Evolutionary conservation across 2,797 vertebrate genomes (phyloP).

Genomic region (Macrochelys suwanniensis): DNA sequence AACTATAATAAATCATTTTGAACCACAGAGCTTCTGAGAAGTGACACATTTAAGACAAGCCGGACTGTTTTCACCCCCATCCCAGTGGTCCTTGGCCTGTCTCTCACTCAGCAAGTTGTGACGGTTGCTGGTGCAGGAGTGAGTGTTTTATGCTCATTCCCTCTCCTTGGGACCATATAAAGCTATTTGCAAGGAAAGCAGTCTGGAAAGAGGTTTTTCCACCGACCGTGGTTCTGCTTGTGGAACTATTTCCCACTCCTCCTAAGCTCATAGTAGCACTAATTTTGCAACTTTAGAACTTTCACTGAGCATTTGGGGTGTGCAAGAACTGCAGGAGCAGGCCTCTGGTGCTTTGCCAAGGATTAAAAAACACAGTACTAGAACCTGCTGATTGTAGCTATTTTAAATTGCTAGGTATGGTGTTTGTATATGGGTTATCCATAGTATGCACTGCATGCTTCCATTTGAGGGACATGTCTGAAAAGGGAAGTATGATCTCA

Average conservation of each 20-base stretch:
- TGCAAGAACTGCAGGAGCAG: neutral
- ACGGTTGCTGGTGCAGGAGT: neutral
- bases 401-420: neutral
- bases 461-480: slow-evolving; percentile 22
- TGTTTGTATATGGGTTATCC: neutral
- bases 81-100: too few relatives aligned
- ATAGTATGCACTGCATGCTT: neutral
- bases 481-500: neutral
- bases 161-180: neutral
- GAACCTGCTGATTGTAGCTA: neutral
- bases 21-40: slow-evolving; percentile 53
- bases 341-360: neutral
- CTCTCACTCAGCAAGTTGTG: neutral
- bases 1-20: slow-evolving; percentile 13
- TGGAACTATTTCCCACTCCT: slow-evolving; percentile 35
- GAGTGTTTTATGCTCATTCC: accelerated
- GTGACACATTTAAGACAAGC: neutral
- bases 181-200: neutral
- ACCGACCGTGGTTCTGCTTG: neutral
- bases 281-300: slow-evolving; percentile 43
- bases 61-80: neutral
- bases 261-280: slow-evolving; percentile 46
- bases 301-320: neutral
- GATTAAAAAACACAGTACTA: neutral
- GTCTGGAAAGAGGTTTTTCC: neutral